Evolutionary conservation across 2,888 invertebrate species (phyloP).

Genomic region (Merodon equestris): DNA sequence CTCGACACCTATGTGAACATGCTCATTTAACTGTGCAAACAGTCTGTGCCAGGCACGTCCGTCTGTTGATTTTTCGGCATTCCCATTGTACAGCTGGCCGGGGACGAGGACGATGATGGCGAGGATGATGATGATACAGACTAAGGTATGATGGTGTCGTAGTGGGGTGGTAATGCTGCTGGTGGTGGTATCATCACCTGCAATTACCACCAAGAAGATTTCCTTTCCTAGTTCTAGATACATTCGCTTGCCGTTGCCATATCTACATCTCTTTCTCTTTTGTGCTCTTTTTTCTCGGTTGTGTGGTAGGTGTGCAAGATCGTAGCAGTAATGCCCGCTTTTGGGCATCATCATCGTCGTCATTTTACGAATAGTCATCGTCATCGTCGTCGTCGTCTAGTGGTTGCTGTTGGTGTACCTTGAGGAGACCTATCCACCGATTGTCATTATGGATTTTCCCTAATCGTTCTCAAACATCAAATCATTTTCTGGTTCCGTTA

Average conservation of each 20-base stretch:
- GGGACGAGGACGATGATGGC: too few relatives aligned
- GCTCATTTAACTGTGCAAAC: conserved; percentile 59
- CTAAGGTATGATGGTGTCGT: conserved; percentile 1
- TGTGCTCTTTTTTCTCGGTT: too few relatives aligned
- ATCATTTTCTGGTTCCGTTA: conserved; percentile 69
- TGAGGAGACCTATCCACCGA: conserved; percentile 50
- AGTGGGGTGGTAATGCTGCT: conserved; percentile 14
- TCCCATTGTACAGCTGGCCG: conserved; percentile 30
- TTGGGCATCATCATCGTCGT: conserved; percentile 63
- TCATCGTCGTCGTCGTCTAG: conserved; percentile 46
- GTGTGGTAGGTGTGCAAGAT: conserved; percentile 60
- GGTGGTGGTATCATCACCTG: conserved; percentile 58
- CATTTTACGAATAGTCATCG: conserved; percentile 3
- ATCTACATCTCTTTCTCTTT: too few relatives aligned
- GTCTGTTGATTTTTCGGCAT: conserved; percentile 61
- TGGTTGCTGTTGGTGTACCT: conserved; percentile 16
- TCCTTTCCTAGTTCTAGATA: conserved; percentile 44
- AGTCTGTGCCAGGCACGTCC: conserved; percentile 58
- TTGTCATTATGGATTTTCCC: conserved; percentile 69
- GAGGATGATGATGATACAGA: conserved; percentile 5
- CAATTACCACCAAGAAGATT: conserved; percentile 54
- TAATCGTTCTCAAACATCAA: conserved; percentile 69
- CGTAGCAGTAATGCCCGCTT: conserved; percentile 62
- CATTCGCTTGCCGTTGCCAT: conserved; percentile 5
- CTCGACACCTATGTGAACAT: conserved; percentile 60